Base-by-base conservation (phyloP, 2,113 vertebrate species). In the Myotis brandtii region DNA sequence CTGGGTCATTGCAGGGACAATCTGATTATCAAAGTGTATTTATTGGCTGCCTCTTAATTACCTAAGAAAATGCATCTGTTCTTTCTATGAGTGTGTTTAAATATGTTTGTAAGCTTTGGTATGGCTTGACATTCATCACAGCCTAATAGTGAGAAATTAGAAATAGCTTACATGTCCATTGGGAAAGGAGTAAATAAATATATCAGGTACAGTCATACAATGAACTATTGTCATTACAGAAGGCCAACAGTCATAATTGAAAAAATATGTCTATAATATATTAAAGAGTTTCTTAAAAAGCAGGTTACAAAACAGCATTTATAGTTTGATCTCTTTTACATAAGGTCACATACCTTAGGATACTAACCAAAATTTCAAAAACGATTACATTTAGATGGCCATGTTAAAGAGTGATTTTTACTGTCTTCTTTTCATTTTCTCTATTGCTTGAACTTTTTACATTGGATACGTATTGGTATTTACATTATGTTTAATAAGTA, bases 1-100 rank as follows among this genome's bases (percentile, higher is more conserved):
- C 6, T 79, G 23, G 34, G 27, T 25, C 32, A 90, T 30, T 80
- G 34, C 25, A 82, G 34, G 11, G 18, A 81, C 20, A 91, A 70
- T 66, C 56, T 95, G 64, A 94, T 73, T 96, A 95, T 67, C 52
- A 92, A 86, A 48, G 18, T 90, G 9, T 80, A 70, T 85, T 91
- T 66, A 89, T 32, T 62, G 34, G 56, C 34, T 85, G 25, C 50
- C 23, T 94, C 91, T 76, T 96, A 90, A 77, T 73, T 79, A 34
- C 43, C 75, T 93, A 69, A 89, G 67, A 86, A 95, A 88, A 83
- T 66, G 4, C 80, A 4, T 87, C 34, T 86, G 62, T 37, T 54
- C 46, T 72, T 92, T 73, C 34, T 25, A 27, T 43, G 5, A 92
- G 14, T 13, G 6, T 86, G 30, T 96, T 91, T 84, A 9, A 84